Evolutionary conservation across 2,888 invertebrate genomes (phyloP), one percentile per base, ranked within the genome.

Genomic region (Phytoseiulus persimilis): DNA sequence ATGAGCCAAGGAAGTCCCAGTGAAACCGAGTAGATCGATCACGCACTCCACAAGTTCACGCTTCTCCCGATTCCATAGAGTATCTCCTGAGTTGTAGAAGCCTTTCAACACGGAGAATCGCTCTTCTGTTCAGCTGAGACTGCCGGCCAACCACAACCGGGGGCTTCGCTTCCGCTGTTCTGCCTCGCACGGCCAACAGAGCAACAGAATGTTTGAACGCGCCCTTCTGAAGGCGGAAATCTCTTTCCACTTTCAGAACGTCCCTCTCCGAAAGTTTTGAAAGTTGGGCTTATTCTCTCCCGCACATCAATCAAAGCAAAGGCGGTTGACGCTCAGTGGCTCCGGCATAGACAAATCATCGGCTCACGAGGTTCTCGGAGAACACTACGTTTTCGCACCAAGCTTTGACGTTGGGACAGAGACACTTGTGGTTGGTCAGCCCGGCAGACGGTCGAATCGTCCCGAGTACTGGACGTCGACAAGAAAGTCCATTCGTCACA

Each of bases 151-250:
- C 65, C 65, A 28, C 11, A 65, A 65, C 65, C 65, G 18, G 65
- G 18, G 23, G 11, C 23, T 23, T 23, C 18, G 28, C 23, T 65
- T 2, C 39, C 65, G 65, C 65, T 23, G 65, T 65, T 65, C 65
- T 65, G 1, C 18, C 39, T 39, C 9, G 9, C 5, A 39, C 39
- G 39, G 65, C 2, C 1, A 11, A 23, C 65, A 28, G 65, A 65
- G 65, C 23, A 6, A 65, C 65, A 65, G 65, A 65, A 65, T 65
- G 65, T 65, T 65, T 6, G 65, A 65, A 65, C 23, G 65, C 65
- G 65, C 65, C 65, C 65, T 65, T 65, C 65, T 65, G 65, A 65
- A 65, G 65, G 65, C 65, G 65, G 65, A 65, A 65, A 65, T 65
- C 65, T 65, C 65, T 65, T 28, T 65, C 65, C 65, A 65, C 65